Percentiles rank a stretch among this genome's conserved stretches.
These are phyloP conservation scores for Diplazon laetatorius DNA, from an alignment of 2,888 invertebrate species.

Conservation along the genomic window DNA sequence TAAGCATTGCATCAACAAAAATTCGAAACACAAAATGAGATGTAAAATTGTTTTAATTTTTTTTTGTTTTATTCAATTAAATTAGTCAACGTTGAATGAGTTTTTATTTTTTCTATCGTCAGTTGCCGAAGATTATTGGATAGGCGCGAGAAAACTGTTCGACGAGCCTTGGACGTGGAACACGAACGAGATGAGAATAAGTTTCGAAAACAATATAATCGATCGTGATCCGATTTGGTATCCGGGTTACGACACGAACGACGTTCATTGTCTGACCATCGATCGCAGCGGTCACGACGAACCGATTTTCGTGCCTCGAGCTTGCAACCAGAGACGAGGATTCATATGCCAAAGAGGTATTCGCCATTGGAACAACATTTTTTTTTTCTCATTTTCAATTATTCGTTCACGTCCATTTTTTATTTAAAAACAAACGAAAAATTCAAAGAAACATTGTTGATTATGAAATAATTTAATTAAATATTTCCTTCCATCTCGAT, in stretches of 20 bases:
- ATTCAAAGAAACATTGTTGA: too few species aligned
- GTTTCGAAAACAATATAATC: slow-evolving; percentile 14
- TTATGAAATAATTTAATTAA: too few species aligned
- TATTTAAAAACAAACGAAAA: too few species aligned
- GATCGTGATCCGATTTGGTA: slow-evolving; percentile 29
- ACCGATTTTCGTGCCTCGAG: slow-evolving; percentile 63
- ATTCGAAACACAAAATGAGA: too few species aligned
- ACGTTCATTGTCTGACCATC: slow-evolving; percentile 62
- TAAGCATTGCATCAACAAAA: too few species aligned
- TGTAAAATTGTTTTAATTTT: too few species aligned
- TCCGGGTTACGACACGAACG: slow-evolving; percentile 35
- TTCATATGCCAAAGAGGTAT: slow-evolving; percentile 70
- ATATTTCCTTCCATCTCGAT: background rate
- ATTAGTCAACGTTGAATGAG: too few species aligned
- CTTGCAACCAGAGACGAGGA: slow-evolving; percentile 66
- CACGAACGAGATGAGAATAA: slow-evolving; percentile 18
- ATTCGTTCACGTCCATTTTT: too few species aligned
- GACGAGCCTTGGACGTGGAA: slow-evolving; percentile 63
- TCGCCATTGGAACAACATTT: too few species aligned
- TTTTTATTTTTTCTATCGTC: background rate
- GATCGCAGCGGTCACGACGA: slow-evolving; percentile 59
- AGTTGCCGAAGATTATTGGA: slow-evolving; percentile 67
- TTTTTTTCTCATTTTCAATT: too few species aligned
- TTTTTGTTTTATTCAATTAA: too few species aligned
- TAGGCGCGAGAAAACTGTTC: slow-evolving; percentile 63